Evolutionary conservation across 2,113 vertebrate species (phyloP), one percentile per base, ranked within the genome.

Genomic region (Steatornis caripensis): DNA sequence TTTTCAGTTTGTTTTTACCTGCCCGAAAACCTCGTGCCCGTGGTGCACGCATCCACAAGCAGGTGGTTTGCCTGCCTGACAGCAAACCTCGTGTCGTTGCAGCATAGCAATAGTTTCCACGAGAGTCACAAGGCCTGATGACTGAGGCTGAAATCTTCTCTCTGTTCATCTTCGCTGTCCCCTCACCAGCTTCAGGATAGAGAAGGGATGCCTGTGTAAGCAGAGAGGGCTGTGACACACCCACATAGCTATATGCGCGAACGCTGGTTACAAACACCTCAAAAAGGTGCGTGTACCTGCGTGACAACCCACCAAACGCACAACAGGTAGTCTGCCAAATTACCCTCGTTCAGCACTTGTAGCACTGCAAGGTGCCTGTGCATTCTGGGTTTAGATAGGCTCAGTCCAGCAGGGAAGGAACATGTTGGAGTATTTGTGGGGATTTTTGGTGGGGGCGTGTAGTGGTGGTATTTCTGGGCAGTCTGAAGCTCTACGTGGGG

Each of bases 191-290:
- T 34, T 43, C 41, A 30, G 30, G 48, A 32, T 30, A 46, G 30
- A 53, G 70, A 39, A 81, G 54, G 11, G 53, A 12, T 5, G 9
- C 24, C 41, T 0, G 0, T 46, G 2, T 12, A 13, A 51, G n/a
- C 3, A 23, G 70, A 4, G 49, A 24, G 69, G 41, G 45, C 64
- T 66, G 34, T 51, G 46, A 43, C 61, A 15, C 18, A 2, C 0
- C 0, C 15, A 20, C 46, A 12, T 10, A 15, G 12, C 26, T 2
- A 0, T 3, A 1, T 3, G 1, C 0, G 2, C 5, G 2, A 55
- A 15, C 0, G 0, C 45, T 48, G 61, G 37, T 71, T 75, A 70
- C 64, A 74, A 39, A 68, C 23, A 2, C 20, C 23, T 62, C 51
- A 21, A 11, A 43, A 57, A 15, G 46, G 24, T 4, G 0, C 2